Evolutionary conservation across 2,888 invertebrate species (phyloP).

Genomic region (Achlya flavicornis): DNA sequence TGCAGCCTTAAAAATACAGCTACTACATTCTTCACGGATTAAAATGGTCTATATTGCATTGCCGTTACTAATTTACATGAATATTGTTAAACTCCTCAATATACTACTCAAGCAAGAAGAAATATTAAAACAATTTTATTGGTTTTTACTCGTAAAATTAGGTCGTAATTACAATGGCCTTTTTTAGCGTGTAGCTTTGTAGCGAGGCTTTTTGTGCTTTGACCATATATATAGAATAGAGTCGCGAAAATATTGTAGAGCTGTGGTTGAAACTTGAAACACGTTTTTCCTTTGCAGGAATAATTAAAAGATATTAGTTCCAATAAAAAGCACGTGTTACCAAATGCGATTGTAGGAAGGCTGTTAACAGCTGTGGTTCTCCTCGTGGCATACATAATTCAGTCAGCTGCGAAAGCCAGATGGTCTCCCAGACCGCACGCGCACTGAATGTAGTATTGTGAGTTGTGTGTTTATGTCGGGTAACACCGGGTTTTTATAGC

Average conservation of each 20-base stretch:
- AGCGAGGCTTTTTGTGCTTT: no score
- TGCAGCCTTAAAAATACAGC: neutral
- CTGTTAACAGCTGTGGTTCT: conserved; percentile 4
- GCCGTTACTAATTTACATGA: neutral
- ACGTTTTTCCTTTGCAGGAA: neutral
- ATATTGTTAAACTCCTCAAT: no score
- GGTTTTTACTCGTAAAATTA: no score
- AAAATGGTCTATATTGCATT: neutral
- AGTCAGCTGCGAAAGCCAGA: conserved; percentile 24
- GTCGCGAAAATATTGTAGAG: no score
- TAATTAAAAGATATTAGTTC: neutral
- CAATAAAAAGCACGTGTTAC: conserved; percentile 3
- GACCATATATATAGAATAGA: no score
- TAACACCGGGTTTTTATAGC: conserved; percentile 6
- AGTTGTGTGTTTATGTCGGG: conserved; percentile 6
- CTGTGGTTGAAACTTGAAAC: neutral
- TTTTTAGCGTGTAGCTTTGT: no score
- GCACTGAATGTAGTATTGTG: conserved; percentile 11
- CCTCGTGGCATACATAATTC: conserved; percentile 28
- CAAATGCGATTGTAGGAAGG: neutral
- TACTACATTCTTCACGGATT: neutral
- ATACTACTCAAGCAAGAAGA: no score
- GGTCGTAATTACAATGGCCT: no score
- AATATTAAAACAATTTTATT: no score
- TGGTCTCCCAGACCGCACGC: conserved; percentile 15